A percentile compares a stretch with the other conserved stretches of the same genome.
phyloP scores from a whole-genome alignment of 2,888 invertebrate species.

The Nymphalis polychloros region DNA sequence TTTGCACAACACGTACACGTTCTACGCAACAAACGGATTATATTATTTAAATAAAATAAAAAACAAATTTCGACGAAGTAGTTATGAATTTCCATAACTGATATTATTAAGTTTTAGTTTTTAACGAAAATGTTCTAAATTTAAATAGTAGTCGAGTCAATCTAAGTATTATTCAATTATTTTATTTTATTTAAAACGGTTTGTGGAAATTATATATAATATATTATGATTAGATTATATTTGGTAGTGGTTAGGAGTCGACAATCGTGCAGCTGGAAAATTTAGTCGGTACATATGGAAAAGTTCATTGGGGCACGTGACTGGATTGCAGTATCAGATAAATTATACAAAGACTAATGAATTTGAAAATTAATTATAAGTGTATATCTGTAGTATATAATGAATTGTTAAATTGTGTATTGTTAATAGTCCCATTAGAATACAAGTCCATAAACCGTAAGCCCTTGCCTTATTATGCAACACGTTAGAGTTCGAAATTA shows the following conservation, averaged over 20 bases:
- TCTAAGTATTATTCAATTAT: conserved; percentile 59
- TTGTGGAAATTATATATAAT: conserved; percentile 18
- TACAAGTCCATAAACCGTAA: conserved; percentile 5
- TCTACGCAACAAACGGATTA: conserved; percentile 63
- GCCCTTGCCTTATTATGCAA: conserved; percentile 10
- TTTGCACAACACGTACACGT: conserved; percentile 28
- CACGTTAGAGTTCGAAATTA: background rate
- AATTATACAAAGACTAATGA: conserved; percentile 2
- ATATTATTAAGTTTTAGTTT: conserved; percentile 71
- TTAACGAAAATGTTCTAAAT: conserved; percentile 51
- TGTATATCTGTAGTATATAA: conserved; percentile 8
- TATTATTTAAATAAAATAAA: conserved; percentile 45
- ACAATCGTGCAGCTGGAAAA: conserved; percentile 7
- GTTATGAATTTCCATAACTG: conserved; percentile 55
- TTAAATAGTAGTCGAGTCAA: conserved; percentile 62
- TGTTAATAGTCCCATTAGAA: background rate
- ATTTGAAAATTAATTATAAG: conserved; percentile 3
- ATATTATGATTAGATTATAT: conserved; percentile 16
- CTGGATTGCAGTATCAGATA: background rate
- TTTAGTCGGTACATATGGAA: background rate
- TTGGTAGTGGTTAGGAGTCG: conserved; percentile 17
- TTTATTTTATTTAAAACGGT: conserved; percentile 27
- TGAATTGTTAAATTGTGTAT: background rate
- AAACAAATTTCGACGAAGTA: conserved; percentile 46
- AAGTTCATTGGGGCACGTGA: background rate